A percentile compares a stretch with the other conserved stretches of the same genome.
Evolutionary conservation across 1,140 invertebrate species (phyloP).

Genomic region (Lamellibrachia luymesi): DNA sequence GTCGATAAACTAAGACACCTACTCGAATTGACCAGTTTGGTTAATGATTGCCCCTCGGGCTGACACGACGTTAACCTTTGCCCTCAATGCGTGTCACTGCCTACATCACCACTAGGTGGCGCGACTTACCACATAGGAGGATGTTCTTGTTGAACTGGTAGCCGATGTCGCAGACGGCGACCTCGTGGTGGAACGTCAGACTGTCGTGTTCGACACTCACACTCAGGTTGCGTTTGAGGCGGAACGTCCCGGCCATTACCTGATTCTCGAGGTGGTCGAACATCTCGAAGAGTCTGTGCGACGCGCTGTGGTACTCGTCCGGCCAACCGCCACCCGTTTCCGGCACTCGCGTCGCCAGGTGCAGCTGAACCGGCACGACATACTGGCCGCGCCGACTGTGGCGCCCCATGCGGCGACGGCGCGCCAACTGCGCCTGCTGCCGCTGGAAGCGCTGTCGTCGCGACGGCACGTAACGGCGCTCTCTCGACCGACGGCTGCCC

Average conservation of each 20-base stretch:
- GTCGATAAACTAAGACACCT: not conserved
- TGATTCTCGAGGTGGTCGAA: constrained; percentile 21
- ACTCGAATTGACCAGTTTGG: not conserved
- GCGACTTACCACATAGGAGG: constrained; percentile 21
- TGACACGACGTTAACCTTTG: not conserved
- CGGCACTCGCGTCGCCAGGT: constrained; percentile 20
- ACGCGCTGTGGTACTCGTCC: constrained; percentile 25
- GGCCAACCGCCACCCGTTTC: constrained; percentile 17
- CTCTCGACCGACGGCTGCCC: not conserved
- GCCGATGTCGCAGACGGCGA: constrained; percentile 22
- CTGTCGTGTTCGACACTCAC: constrained; percentile 8
- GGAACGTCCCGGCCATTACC: constrained; percentile 15
- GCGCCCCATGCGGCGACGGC: not conserved
- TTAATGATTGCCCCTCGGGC: not conserved
- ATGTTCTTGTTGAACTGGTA: constrained; percentile 21
- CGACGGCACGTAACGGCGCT: not conserved
- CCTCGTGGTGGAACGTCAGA: not conserved
- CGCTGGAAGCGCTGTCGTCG: constrained; percentile 3
- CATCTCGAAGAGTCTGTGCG: constrained; percentile 13
- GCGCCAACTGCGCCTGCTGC: constrained; percentile 8
- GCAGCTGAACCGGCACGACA: constrained; percentile 15
- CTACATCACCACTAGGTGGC: not conserved
- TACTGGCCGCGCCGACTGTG: not conserved
- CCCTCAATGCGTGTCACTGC: not conserved
- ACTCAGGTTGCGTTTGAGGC: not conserved